These are phyloP conservation scores for Nemotelus pantherinus DNA, from an alignment of 2,888 invertebrate genomes.

Conservation along the genomic window DNA sequence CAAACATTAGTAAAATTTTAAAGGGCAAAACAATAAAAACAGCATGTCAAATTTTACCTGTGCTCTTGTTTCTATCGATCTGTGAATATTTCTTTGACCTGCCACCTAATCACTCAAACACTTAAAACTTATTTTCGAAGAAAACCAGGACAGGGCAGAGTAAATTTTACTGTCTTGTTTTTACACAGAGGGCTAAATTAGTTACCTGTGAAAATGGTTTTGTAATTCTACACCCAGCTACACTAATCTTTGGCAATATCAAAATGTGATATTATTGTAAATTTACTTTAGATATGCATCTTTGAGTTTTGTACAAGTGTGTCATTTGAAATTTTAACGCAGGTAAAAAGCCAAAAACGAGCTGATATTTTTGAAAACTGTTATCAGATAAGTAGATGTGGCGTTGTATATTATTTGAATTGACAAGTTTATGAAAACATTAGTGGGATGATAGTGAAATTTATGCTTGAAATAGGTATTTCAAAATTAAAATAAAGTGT, in stretches of 20 bases:
- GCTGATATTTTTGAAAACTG: too few species aligned
- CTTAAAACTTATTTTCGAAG: too few species aligned
- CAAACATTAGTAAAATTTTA: neutral
- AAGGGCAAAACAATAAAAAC: constrained; percentile 7
- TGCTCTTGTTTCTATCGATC: neutral
- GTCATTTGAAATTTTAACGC: neutral
- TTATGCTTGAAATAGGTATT: too few species aligned
- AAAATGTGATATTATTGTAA: neutral
- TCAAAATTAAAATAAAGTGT: too few species aligned
- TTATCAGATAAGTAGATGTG: too few species aligned
- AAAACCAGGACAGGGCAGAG: too few species aligned
- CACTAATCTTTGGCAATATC: neutral
- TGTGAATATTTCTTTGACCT: too few species aligned
- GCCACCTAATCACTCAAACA: too few species aligned
- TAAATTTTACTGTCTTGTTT: too few species aligned
- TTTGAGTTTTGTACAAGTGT: neutral
- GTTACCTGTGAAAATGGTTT: constrained; percentile 1
- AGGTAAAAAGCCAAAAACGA: constrained; percentile 23
- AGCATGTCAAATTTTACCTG: constrained; percentile 9
- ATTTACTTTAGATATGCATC: constrained; percentile 25
- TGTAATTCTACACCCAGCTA: neutral
- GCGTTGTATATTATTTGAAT: too few species aligned
- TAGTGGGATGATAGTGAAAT: too few species aligned
- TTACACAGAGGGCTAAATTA: neutral
- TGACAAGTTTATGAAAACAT: too few species aligned